Conservation (phyloP, 1,140 invertebrate species). For the Chrysomallon squamiferum region DNA sequence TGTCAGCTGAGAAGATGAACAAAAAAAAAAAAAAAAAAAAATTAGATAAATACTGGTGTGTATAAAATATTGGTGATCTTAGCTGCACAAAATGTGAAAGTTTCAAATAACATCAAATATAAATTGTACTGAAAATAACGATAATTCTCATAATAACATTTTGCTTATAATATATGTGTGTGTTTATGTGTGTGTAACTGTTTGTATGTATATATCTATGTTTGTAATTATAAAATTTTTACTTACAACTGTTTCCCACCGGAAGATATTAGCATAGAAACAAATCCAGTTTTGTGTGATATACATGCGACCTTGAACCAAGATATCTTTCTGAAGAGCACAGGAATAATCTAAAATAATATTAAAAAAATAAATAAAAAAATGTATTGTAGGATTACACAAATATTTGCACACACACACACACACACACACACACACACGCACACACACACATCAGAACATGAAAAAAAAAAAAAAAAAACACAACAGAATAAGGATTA, state of each 20-base stretch:
- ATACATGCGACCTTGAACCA: conserved; percentile 90
- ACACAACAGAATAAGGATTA: not conserved
- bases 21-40: not conserved
- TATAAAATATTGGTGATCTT: too few relatives aligned
- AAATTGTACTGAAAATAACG: too few relatives aligned
- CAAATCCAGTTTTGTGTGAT: conserved; percentile 92
- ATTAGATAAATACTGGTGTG: too few relatives aligned
- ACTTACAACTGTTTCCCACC: conserved; percentile 83
- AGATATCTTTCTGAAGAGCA: conserved; percentile 91
- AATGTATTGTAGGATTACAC: too few relatives aligned
- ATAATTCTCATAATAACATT: too few relatives aligned
- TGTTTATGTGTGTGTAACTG: too few relatives aligned
- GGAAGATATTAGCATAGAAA: conserved; percentile 95
- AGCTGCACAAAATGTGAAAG: too few relatives aligned
- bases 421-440: not conserved
- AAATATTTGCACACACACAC: too few relatives aligned
- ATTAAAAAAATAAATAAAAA: not conserved
- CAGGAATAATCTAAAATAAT: conserved; percentile 87
- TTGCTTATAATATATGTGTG: too few relatives aligned
- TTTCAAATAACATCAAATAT: too few relatives aligned
- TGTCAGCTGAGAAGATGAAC: conserved; percentile 44
- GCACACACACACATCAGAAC: not conserved
- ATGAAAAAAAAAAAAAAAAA: not conserved
- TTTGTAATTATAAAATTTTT: not conserved
- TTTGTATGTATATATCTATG: too few relatives aligned